Conservation (phyloP, 2,797 vertebrate species). For the Coregonus suidteri region DNA sequence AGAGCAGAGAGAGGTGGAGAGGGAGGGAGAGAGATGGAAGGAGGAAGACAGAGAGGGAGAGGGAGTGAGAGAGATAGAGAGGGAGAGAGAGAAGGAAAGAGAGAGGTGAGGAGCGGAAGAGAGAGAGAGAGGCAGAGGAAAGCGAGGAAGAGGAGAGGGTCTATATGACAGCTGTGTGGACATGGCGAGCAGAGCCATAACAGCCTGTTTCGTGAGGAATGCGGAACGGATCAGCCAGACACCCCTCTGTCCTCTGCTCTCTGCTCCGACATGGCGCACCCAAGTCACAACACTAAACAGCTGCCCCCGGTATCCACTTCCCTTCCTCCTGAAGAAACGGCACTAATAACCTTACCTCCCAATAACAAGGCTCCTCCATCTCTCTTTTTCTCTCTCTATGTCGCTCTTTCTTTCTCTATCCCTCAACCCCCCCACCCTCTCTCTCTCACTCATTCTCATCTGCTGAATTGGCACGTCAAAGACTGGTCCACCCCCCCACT, state of each 20-base stretch:
- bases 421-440: neutral
- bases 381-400: neutral
- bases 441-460: slow-evolving; percentile 12
- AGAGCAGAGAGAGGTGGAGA: neutral
- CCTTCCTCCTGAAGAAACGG: neutral
- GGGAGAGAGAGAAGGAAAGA: neutral
- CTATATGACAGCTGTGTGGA: neutral
- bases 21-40: too few species aligned
- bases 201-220: neutral
- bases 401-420: slow-evolving; percentile 13
- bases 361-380: neutral
- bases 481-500: neutral
- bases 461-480: slow-evolving; percentile 20
- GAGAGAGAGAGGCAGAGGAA: too few species aligned
- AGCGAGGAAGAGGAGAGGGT: too few species aligned
- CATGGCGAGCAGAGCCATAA: neutral
- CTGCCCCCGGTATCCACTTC: neutral
- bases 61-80: neutral
- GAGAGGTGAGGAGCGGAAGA: too few species aligned
- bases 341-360: too few species aligned
- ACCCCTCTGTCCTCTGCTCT: neutral
- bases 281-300: neutral
- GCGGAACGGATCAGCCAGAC: neutral
- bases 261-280: neutral
- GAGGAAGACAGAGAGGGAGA: too few species aligned